Evolutionary conservation across 92 coral and sea anemone genomes (phyloP), one percentile per base, ranked within the genome.

Genomic region (Heteractis magnifica): DNA sequence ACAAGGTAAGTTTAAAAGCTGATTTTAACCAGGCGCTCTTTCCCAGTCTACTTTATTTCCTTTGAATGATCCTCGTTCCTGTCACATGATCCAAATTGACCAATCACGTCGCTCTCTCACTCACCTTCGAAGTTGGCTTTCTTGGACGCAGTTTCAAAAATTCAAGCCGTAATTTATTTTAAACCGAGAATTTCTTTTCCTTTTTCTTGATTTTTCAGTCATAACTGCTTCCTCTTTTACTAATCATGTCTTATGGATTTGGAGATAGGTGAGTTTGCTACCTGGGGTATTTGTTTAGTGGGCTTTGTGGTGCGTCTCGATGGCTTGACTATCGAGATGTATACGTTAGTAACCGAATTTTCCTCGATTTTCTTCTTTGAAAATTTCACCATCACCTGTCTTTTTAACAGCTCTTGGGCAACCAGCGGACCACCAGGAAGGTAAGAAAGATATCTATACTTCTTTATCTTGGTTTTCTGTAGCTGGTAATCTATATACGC

Each of bases 401-500:
- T 49, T 51, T 81, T 68, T 48, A 15, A 52, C 78, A 93, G 90
- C 76, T 82, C 94, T 84, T 93, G 98, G 98, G 84, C 91, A 74
- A 68, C 88, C 55, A 87, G 88, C 44, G 98, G 94, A 64, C 98
- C 98, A 41, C 98, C 98, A 65, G 98, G 98, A 84, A 93, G 98
- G 98, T 93, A 82, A 79, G 81, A 51, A 65, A 48, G 1, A 12
- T 49, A 56, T 49, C 9, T 49, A 52, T 56, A 56, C 49, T 52
- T 56, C 71, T 81, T 23, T 7, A 68, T 50, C 56, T 20, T 81
- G 53, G 18, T 68, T 81, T 81, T 81, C 49, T 26, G 26, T 62
- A 62, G 23, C 23, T 34, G 44, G 44, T 68, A 68, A 26, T 68
- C 73, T 20, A 50, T 68, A 23, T 19, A 68, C 73, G 5, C 8